Conservation (phyloP, 2,888 invertebrate species). For the Lasius platythorax region DNA sequence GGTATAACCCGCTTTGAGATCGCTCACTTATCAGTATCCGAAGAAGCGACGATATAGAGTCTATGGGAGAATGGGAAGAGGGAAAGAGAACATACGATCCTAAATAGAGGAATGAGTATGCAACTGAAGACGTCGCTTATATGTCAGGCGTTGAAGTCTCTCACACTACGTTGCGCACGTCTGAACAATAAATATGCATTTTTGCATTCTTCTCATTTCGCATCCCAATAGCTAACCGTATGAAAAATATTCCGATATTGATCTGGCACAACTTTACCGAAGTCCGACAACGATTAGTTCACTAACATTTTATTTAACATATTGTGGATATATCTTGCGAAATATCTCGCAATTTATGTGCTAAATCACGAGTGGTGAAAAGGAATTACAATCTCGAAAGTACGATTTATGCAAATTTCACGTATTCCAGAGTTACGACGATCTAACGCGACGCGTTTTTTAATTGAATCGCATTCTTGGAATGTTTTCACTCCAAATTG, state of each 20-base stretch:
- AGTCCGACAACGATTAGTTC: background rate
- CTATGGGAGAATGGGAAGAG: background rate
- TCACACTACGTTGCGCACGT: conserved; percentile 20
- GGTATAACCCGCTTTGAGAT: conserved; percentile 27
- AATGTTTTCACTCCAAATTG: background rate
- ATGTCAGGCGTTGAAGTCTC: conserved; percentile 68
- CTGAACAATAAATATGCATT: conserved; percentile 29
- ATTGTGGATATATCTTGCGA: background rate
- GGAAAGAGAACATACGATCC: background rate
- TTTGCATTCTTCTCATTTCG: background rate
- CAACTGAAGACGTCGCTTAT: conserved; percentile 52
- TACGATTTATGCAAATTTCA: conserved; percentile 23
- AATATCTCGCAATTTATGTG: background rate
- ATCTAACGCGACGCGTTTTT: conserved; percentile 8
- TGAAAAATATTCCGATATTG: background rate
- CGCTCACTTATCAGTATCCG: conserved; percentile 45
- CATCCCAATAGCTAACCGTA: background rate
- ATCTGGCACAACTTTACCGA: background rate
- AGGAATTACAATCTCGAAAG: background rate
- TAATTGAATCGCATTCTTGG: conserved; percentile 19
- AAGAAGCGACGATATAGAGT: conserved; percentile 21
- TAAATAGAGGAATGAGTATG: conserved; percentile 36
- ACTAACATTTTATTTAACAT: background rate
- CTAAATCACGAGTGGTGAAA: background rate
- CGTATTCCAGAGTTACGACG: no score